Percentiles rank a stretch among this genome's conserved stretches.
These are phyloP conservation scores for Podabrus alpinus DNA, from an alignment of 2,888 invertebrate genomes.

Conservation along the genomic window DNA sequence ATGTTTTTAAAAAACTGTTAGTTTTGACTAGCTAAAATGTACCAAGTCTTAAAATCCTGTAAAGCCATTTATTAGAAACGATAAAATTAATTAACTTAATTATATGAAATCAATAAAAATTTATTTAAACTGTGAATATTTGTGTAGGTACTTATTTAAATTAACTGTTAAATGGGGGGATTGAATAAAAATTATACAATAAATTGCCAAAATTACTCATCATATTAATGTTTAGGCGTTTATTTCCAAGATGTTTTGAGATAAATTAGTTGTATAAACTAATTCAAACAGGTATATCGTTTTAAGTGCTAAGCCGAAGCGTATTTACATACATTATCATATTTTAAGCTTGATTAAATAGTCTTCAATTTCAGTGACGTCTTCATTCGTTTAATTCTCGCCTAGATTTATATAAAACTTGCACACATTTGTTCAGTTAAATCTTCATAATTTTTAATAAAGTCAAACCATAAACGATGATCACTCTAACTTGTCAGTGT, in stretches of 20 bases:
- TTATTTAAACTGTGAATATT: not conserved
- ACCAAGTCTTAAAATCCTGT: not conserved
- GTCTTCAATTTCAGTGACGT: constrained; percentile 43
- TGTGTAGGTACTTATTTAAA: constrained; percentile 15
- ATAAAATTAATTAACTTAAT: not conserved
- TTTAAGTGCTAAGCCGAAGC: constrained; percentile 43
- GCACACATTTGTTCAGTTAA: constrained; percentile 41
- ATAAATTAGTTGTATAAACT: constrained; percentile 34
- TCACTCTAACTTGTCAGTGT: constrained; percentile 40
- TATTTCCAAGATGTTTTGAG: constrained; percentile 23
- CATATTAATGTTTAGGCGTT: constrained; percentile 20
- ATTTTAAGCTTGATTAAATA: constrained; percentile 48
- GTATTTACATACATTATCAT: constrained; percentile 49
- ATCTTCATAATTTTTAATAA: constrained; percentile 47
- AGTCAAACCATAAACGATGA: constrained; percentile 41
- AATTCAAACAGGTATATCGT: constrained; percentile 39
- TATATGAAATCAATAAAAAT: not conserved
- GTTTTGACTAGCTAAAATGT: not conserved
- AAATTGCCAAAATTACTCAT: constrained; percentile 27
- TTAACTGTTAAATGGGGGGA: constrained; percentile 17
- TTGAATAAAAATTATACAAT: constrained; percentile 23
- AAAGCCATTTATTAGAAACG: not conserved
- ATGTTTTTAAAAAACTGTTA: not conserved
- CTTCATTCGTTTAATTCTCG: constrained; percentile 43
- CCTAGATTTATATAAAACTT: constrained; percentile 35